phyloP scores from a whole-genome alignment of 2,113 vertebrate species.

The Ramphastos sulfuratus region DNA sequence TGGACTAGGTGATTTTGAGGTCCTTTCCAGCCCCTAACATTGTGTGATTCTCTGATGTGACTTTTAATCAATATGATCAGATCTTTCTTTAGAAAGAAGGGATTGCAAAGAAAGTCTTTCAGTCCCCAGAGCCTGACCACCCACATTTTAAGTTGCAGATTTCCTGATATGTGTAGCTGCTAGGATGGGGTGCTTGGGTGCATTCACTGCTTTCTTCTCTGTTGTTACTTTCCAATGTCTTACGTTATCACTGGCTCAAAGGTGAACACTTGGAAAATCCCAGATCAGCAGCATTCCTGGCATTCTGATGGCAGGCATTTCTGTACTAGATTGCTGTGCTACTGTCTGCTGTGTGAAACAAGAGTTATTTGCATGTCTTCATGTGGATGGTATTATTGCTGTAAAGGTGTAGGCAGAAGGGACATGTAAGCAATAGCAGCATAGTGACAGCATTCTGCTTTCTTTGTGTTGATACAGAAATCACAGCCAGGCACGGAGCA shows the following conservation, averaged over 20 bases:
- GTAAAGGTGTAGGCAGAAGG: not conserved
- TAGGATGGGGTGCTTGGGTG: not conserved
- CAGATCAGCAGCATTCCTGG: not conserved
- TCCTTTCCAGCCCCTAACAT: too few relatives aligned
- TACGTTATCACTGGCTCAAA: not conserved
- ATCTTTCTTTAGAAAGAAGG: not conserved
- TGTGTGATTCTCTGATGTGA: not conserved
- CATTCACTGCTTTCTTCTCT: not conserved
- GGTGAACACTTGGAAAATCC: not conserved
- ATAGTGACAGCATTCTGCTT: not conserved
- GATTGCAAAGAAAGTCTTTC: not conserved
- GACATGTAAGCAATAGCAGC: not conserved
- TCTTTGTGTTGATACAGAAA: not conserved
- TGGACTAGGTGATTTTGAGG: too few relatives aligned
- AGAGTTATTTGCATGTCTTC: not conserved
- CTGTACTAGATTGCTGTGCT: not conserved
- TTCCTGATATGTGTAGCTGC: not conserved
- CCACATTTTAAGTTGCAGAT: not conserved
- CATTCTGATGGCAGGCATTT: not conserved
- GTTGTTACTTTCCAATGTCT: not conserved
- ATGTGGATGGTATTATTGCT: not conserved
- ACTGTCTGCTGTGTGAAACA: not conserved
- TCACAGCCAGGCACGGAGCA: fast-evolving
- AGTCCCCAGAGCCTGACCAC: not conserved
- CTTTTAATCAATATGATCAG: not conserved